Evolutionary conservation across 1,140 invertebrate genomes (phyloP).

Genomic region (Cotesia typhae): DNA sequence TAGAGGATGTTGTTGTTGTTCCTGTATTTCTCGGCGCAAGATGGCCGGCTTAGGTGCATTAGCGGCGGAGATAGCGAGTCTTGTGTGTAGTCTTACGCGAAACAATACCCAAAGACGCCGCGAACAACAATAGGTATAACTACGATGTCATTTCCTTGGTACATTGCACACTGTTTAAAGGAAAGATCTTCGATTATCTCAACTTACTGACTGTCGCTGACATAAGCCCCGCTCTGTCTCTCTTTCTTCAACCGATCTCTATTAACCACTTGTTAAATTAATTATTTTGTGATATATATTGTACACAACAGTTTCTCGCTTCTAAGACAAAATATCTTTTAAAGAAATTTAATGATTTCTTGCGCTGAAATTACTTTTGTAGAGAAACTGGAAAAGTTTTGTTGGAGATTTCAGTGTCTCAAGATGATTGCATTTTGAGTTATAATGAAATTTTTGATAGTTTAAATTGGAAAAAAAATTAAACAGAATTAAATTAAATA

Average conservation of each 20-base stretch:
- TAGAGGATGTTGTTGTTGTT: too few species aligned
- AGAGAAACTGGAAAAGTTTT: too few species aligned
- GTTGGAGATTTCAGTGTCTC: too few species aligned
- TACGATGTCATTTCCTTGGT: conserved; percentile 10
- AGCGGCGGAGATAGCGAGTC: background rate
- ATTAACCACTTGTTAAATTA: background rate
- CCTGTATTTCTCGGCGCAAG: background rate
- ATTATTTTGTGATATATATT: conserved; percentile 9
- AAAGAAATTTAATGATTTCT: too few species aligned
- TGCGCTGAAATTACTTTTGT: too few species aligned
- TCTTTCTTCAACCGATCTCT: too few species aligned
- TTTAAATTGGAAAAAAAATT: too few species aligned
- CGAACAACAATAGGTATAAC: background rate
- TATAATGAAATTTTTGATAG: too few species aligned
- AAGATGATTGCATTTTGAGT: too few species aligned
- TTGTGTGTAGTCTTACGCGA: background rate
- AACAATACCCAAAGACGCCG: conserved; percentile 4
- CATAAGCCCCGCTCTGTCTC: background rate
- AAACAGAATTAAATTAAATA: too few species aligned
- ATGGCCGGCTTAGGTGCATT: conserved; percentile 20
- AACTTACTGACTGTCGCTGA: background rate
- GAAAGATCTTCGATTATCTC: conserved; percentile 16
- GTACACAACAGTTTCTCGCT: too few species aligned
- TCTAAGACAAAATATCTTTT: too few species aligned
- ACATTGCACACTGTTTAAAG: background rate